Percentiles rank a stretch among this genome's conserved stretches.
phyloP scores from a whole-genome alignment of 2,888 invertebrate species.

The Philhelius pedissequus region DNA sequence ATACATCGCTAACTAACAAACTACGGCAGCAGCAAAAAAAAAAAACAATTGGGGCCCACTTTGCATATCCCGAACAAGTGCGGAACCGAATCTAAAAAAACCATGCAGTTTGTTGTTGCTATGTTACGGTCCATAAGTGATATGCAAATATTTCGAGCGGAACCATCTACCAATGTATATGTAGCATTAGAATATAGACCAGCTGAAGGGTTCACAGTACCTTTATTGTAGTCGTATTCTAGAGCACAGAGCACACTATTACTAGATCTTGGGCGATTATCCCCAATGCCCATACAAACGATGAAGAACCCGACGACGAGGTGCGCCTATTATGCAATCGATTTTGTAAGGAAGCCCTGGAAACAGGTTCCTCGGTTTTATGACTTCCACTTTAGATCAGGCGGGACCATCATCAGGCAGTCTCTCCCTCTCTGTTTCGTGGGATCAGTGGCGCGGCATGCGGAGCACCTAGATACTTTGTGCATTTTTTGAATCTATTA shows the following conservation, averaged over 20 bases:
- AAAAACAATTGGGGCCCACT: conserved; percentile 59
- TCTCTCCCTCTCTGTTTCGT: background rate
- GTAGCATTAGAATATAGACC: conserved; percentile 9
- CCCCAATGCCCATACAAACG: background rate
- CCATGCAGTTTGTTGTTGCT: background rate
- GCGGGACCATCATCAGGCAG: background rate
- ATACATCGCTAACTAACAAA: conserved; percentile 58
- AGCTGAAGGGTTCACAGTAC: conserved; percentile 51
- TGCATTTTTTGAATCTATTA: conserved; percentile 64
- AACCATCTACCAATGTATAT: conserved; percentile 6
- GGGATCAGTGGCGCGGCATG: background rate
- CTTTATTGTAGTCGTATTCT: conserved; percentile 53
- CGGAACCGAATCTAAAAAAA: conserved; percentile 51
- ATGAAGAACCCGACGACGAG: background rate
- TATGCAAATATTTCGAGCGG: conserved; percentile 64
- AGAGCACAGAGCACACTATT: conserved; percentile 61
- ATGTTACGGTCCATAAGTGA: conserved; percentile 50
- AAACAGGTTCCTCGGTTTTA: conserved; percentile 60
- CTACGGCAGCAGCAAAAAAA: conserved; percentile 52
- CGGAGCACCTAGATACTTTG: conserved; percentile 30
- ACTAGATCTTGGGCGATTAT: conserved; percentile 63
- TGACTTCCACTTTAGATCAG: conserved; percentile 41
- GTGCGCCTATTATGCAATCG: conserved; percentile 53
- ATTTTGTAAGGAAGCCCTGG: conserved; percentile 49
- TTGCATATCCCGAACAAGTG: conserved; percentile 67